Percentiles rank a stretch among this genome's conserved stretches.
phyloP scores from a whole-genome alignment of 2,888 invertebrate species.

The Glaucopsyche alexis region DNA sequence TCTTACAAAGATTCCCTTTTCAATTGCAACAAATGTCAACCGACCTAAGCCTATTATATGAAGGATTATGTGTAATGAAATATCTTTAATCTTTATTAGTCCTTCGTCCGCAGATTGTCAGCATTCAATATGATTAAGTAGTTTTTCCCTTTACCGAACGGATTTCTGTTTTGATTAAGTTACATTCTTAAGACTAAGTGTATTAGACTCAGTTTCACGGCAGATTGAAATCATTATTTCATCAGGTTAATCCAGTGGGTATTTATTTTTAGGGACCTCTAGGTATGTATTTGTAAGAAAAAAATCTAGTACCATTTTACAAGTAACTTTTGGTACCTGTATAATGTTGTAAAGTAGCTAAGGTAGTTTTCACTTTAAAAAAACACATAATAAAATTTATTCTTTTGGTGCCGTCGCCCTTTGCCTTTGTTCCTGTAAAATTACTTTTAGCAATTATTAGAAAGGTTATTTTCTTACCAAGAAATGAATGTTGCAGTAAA shows the following conservation, averaged over 20 bases:
- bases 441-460: no score
- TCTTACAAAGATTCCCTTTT: constrained; percentile 40
- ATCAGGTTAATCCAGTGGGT: background rate
- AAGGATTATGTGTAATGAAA: constrained; percentile 75
- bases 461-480: no score
- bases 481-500: no score
- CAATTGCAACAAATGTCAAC: constrained; percentile 72
- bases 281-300: no score
- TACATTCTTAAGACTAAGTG: constrained; percentile 33
- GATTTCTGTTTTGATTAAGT: constrained; percentile 44
- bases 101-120: constrained; percentile 45
- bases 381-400: no score
- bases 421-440: no score
- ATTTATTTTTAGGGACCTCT: no score
- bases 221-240: background rate
- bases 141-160: constrained; percentile 43
- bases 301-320: no score
- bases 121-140: constrained; percentile 47
- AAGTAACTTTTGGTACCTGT: no score
- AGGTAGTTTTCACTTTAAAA: no score
- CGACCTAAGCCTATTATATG: constrained; percentile 68
- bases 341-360: no score
- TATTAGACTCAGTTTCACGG: background rate
- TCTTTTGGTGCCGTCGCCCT: no score
- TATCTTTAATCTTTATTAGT: constrained; percentile 77